Evolutionary conservation across 2,888 invertebrate species (phyloP).

Genomic region (Microctonus brassicae): DNA sequence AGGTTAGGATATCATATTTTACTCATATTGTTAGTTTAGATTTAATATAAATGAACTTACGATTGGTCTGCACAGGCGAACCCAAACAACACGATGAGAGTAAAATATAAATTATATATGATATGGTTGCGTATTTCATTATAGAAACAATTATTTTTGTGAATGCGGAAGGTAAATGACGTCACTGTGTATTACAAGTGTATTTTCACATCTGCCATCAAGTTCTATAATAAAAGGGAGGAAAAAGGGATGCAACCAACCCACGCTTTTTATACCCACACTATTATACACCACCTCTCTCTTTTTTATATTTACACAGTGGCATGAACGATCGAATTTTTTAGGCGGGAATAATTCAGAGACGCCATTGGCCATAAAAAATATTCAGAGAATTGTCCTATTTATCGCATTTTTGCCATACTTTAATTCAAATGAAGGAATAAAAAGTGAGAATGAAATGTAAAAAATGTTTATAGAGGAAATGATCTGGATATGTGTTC

Average conservation of each 20-base stretch:
- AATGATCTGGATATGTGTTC: no score
- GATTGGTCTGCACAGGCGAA: not conserved
- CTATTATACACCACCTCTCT: not conserved
- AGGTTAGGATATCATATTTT: not conserved
- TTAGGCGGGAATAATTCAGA: not conserved
- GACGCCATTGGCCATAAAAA: not conserved
- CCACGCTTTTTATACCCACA: not conserved
- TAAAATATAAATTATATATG: not conserved
- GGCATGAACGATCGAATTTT: not conserved
- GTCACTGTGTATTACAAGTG: not conserved
- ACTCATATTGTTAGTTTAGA: not conserved
- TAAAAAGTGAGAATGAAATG: no score
- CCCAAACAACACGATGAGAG: not conserved
- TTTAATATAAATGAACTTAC: constrained; percentile 10
- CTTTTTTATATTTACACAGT: not conserved
- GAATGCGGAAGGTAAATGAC: not conserved
- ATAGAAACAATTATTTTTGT: not conserved
- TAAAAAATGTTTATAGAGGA: not conserved
- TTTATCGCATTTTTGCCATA: not conserved
- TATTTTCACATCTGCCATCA: not conserved
- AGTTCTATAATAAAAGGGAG: not conserved
- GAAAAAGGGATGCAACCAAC: not conserved
- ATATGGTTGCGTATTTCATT: not conserved
- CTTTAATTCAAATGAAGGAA: no score
- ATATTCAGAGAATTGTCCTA: no score